phyloP scores from a whole-genome alignment of 2,888 invertebrate species.

The Imbricaverruca yamaguchii region DNA sequence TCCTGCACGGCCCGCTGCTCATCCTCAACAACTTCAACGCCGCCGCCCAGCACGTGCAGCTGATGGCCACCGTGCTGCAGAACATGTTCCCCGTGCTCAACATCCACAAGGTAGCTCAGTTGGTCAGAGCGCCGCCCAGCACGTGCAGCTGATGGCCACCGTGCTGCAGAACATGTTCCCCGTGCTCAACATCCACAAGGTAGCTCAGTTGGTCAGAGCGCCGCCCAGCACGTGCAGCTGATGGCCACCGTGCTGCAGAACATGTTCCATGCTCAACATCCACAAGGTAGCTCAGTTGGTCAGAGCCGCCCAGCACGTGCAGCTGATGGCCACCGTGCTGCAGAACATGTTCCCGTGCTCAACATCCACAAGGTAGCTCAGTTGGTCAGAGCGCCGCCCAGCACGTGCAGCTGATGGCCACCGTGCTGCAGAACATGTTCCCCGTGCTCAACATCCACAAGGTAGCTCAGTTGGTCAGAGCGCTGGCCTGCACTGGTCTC shows the following conservation, averaged over 20 bases:
- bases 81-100: conserved; percentile 98
- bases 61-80: conserved; percentile 94
- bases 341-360: conserved; percentile 97
- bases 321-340: conserved; percentile 89
- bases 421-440: conserved; percentile 98
- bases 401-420: conserved; percentile 84
- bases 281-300: too few species aligned
- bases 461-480: too few species aligned
- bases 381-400: conserved; percentile 46
- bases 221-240: conserved; percentile 66
- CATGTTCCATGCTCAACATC: conserved; percentile 33
- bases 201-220: too few species aligned
- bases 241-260: conserved; percentile 91
- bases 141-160: conserved; percentile 83
- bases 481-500: conserved; percentile 55
- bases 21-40: conserved; percentile 59
- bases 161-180: conserved; percentile 99
- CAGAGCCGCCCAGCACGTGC: conserved; percentile 62
- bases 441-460: conserved; percentile 90
- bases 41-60: conserved; percentile 61
- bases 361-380: conserved; percentile 80
- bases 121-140: conserved; percentile 51
- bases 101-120: conserved; percentile 72
- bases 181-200: conserved; percentile 84
- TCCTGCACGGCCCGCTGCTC: conserved; percentile 79